Percentiles rank a stretch among this genome's conserved stretches.
These are phyloP conservation scores for Drosophila varians DNA, from an alignment of 1,140 invertebrate genomes.

Conservation along the genomic window DNA sequence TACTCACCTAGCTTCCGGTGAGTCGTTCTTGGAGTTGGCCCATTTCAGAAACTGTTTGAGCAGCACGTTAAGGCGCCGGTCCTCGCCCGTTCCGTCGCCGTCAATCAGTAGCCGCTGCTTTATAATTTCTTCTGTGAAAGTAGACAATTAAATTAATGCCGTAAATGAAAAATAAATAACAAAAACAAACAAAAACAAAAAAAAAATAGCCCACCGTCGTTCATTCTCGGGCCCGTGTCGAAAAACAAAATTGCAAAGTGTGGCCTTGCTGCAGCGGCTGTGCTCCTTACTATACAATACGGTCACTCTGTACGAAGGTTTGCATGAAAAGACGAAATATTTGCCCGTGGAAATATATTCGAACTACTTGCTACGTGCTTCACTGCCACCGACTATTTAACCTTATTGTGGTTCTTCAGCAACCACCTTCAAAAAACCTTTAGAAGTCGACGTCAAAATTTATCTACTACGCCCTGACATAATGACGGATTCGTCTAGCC, in stretches of 20 bases:
- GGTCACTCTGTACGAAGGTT: slow-evolving; percentile 7
- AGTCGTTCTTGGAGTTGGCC: slow-evolving; percentile 89
- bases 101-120: slow-evolving; percentile 94
- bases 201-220: slow-evolving; percentile 53
- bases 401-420: background rate
- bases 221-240: slow-evolving; percentile 40
- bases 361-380: background rate
- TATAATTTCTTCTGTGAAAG: slow-evolving; percentile 89
- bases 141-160: background rate
- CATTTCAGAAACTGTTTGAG: slow-evolving; percentile 95
- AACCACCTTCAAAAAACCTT: background rate
- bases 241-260: slow-evolving; percentile 1
- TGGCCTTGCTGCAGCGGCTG: background rate
- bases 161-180: background rate
- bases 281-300: slow-evolving; percentile 1
- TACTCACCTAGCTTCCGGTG: slow-evolving; percentile 88
- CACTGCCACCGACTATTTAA: background rate
- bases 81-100: slow-evolving; percentile 92
- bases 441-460: background rate
- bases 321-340: background rate
- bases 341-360: background rate
- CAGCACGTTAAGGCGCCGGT: slow-evolving; percentile 93
- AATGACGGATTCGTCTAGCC: slow-evolving; percentile 60
- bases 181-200: slow-evolving; percentile 1
- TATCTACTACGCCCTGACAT: background rate